Evolutionary conservation across 2,888 invertebrate genomes (phyloP), one percentile per base, ranked within the genome.

Genomic region (Hylaea fasciaria): DNA sequence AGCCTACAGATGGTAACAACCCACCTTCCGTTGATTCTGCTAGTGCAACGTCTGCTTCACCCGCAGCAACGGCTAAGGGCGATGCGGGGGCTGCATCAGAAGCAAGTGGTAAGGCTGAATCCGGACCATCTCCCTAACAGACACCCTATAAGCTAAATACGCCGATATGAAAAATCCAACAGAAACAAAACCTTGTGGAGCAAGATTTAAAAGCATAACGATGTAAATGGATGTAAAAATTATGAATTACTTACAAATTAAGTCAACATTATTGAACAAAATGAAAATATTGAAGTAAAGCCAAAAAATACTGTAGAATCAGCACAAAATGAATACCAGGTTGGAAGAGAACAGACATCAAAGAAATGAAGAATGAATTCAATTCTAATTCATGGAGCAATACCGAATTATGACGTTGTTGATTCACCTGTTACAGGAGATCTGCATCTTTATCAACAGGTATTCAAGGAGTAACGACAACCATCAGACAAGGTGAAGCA

Each of bases 361-460:
- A 35, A 35, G 35, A 8, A 9, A 9, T 8, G 4, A 28, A 5
- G n/a, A 13, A n/a, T 1, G 7, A 1, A 39, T 39, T 12, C 39
- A 39, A 13, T 39, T 2, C 2, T 13, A n/a, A n/a, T n/a, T n/a
- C n/a, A 39, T 39, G 39, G 13, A 35, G 11, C 10, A 1, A 16
- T 54, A 28, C 41, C 17, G 22, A 0, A 43, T 11, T 32, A 35
- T 62, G 62, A 68, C 17, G 9, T 41, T 13, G 46, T 40, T 11
- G 63, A 62, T 64, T 46, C 54, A 39, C 47, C 37, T 65, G 47
- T 59, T 57, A 48, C 61, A 66, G 63, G 40, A 52, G 9, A 17
- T 39, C 14, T 32, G 17, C 35, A 57, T 29, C 46, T 13, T 22
- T 13, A 16, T 40, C 37, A 2, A 39, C 45, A 45, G 12, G 11